phyloP scores from a whole-genome alignment of 2,113 vertebrate genomes.

The Solea senegalensis region DNA sequence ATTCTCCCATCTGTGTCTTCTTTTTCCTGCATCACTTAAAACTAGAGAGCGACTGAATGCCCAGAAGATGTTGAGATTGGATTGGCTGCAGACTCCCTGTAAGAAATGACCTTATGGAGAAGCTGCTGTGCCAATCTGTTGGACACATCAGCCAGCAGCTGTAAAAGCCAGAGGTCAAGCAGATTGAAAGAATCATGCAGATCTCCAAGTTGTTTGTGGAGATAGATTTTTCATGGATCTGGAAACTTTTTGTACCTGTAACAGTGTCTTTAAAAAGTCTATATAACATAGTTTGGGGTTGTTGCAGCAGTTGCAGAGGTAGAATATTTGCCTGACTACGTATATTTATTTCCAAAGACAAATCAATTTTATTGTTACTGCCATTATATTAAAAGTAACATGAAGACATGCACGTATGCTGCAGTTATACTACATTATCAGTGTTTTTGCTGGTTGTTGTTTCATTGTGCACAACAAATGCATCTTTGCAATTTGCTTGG shows the following conservation, averaged over 20 bases:
- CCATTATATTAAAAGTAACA: neutral
- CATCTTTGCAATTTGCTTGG: neutral
- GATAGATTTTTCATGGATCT: neutral
- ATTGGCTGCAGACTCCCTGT: neutral
- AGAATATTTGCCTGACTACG: neutral
- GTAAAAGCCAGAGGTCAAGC: constrained; percentile 16
- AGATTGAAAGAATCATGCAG: neutral
- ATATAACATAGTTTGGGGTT: neutral
- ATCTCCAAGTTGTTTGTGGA: neutral
- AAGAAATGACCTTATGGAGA: neutral
- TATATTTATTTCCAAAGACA: too few species aligned
- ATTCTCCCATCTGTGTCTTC: constrained; percentile 4
- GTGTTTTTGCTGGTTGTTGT: neutral
- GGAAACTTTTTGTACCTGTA: neutral
- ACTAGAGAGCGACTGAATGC: constrained; percentile 18
- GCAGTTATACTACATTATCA: neutral
- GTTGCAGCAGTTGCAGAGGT: neutral
- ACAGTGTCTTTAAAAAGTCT: neutral
- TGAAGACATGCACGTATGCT: neutral
- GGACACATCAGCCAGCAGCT: constrained; percentile 4
- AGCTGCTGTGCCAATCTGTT: constrained; percentile 12
- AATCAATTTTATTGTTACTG: neutral
- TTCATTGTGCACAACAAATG: neutral
- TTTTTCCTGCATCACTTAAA: constrained; percentile 14
- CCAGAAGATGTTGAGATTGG: constrained; percentile 21